Conservation (phyloP, 2,888 invertebrate genomes). For the Tyria jacobaeae region DNA sequence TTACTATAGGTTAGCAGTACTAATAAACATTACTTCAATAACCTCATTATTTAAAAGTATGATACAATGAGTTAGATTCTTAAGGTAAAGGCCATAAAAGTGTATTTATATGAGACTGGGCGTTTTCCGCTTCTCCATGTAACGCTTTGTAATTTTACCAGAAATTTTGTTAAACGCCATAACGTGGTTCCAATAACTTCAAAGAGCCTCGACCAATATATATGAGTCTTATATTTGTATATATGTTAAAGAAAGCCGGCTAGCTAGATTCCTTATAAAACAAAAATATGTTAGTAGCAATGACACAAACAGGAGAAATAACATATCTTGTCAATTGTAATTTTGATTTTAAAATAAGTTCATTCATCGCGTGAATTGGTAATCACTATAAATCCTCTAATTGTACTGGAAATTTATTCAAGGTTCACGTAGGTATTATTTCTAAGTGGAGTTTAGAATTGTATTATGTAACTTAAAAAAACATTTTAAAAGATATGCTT, state of each 20-base stretch:
- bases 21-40: constrained; percentile 2
- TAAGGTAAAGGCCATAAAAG: not conserved
- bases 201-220: not conserved
- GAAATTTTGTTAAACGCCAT: not conserved
- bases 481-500: too few relatives aligned
- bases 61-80: constrained; percentile 1
- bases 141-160: not conserved
- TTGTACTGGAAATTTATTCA: too few relatives aligned
- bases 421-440: too few relatives aligned
- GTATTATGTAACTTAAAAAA: too few relatives aligned
- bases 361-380: too few relatives aligned
- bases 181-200: not conserved
- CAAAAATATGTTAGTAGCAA: too few relatives aligned
- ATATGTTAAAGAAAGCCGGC: not conserved
- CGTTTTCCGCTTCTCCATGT: not conserved
- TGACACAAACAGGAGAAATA: too few relatives aligned
- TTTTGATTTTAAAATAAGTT: too few relatives aligned
- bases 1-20: not conserved
- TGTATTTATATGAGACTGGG: not conserved
- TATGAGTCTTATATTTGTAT: too few relatives aligned
- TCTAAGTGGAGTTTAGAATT: too few relatives aligned
- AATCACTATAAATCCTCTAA: too few relatives aligned
- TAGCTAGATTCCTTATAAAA: too few relatives aligned
- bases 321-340: not conserved
- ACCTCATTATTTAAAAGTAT: constrained; percentile 2